Base-by-base conservation (phyloP, 1,140 invertebrate species). In the Dysdera silvatica region DNA sequence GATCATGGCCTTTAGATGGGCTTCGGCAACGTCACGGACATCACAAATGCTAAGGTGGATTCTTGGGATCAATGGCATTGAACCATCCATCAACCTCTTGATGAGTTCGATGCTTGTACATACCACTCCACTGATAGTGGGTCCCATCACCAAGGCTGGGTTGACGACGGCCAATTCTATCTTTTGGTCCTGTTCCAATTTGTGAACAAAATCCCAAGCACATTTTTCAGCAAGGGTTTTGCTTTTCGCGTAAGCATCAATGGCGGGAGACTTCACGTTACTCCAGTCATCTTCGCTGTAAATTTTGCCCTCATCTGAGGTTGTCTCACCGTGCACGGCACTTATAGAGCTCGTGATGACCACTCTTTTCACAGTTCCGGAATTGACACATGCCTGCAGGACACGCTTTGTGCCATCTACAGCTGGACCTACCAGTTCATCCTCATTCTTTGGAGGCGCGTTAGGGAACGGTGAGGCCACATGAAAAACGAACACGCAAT, bases 381-480 rank as follows among this genome's bases (percentile, higher is more conserved):
- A 70, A 24, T 73, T 70, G 0, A 73, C 73, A 68, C 78, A 79
- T 32, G 82, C 82, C 61, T 75, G 75, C 1, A 83, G 70, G 16
- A 84, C 79, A 54, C 71, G 74, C 48, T 79, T 68, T 3, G 82
- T 83, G 3, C 82, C 82, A 51, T 83, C 77, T 5, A 82, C 77
- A n/a, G 82, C 82, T 5, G 80, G 80, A 31, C 73, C 71, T 52
- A 83, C 74, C 0, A 82, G 47, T 29, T 76, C 76, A 58, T 82
- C 80, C 2, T 78, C 71, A 5, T 65, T 52, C 2, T 68, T 68
- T 5, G 68, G 55, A 18, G 65, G 61, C 10, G 73, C 68, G 31
- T 71, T 70, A 4, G 82, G 82, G 68, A 82, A 82, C 1, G 82
- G 82, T 48, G 79, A 81, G 4, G 82, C 82, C 7, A 80, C 78